Base-by-base conservation (phyloP, 30 jellyfish, hydroid and myxozoan species). In the Euphysa ruthae region DNA sequence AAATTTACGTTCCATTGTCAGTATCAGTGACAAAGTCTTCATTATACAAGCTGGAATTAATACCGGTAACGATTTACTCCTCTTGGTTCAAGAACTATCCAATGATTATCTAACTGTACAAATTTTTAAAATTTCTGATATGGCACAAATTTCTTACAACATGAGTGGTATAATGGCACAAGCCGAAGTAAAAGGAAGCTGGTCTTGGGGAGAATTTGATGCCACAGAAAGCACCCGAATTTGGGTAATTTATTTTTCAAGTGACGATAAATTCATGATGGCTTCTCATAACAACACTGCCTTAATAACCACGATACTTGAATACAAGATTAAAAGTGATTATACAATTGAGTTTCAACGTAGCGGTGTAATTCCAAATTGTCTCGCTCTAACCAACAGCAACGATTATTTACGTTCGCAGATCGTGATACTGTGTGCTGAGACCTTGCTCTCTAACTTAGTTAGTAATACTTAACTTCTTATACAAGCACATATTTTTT, bases 191-290 rank as follows among this genome's bases (percentile, higher is more conserved):
- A 76, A 82, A 70, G 99, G 99, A 10, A 78, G 95, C 56, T 91
- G 99, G 99, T 71, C 95, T 0, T 82, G 95, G 95, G 94, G 77
- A 52, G 94, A 82, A 27, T 91, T 81, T 54, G 95, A 82, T 51
- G 94, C 95, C 24, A 91, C 95, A 43, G 99, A 91, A 69, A 74
- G 94, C 14, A 81, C 99, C 28, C 69, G 95, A 28, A 79, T 82
- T 0, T 91, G 99, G 99, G 95, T 91, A 61, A 91, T 91, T 0
- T 78, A 70, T 34, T 81, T 82, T 56, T 63, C 95, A 64, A 56
- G 85, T 44, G 89, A 65, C 57, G 78, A 74, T 42, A 58, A 86
- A 5, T 82, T 91, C 70, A 15, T 82, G 52, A 38, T 91, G 27
- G 95, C 99, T 4, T 69, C 90, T n/a, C 99, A 91, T 42, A 81